Percentiles rank a stretch among this genome's conserved stretches.
phyloP scores from a whole-genome alignment of 2,888 invertebrate species.

The Aphrophora alni region DNA sequence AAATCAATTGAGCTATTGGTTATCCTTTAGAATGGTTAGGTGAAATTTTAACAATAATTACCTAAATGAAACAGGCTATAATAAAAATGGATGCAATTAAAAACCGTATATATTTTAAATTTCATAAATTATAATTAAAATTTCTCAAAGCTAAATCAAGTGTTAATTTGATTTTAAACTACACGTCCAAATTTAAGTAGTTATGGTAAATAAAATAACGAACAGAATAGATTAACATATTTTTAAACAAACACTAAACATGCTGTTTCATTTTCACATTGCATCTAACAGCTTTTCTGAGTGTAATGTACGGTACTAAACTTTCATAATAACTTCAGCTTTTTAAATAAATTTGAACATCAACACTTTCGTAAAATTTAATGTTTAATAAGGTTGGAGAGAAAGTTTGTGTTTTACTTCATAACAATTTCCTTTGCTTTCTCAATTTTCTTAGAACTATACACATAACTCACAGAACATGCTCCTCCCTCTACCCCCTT shows the following conservation, averaged over 20 bases:
- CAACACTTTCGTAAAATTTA: not conserved
- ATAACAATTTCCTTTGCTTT: not conserved
- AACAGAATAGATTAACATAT: not conserved
- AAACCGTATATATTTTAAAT: too few relatives aligned
- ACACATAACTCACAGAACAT: not conserved
- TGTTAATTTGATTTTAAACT: too few relatives aligned
- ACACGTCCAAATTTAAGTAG: too few relatives aligned
- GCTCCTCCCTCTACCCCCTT: not conserved
- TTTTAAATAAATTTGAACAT: not conserved
- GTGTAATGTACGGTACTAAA: not conserved
- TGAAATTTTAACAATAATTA: too few relatives aligned
- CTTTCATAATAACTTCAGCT: not conserved
- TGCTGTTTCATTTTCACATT: not conserved
- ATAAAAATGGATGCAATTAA: too few relatives aligned
- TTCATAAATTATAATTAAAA: too few relatives aligned
- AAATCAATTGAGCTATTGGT: too few relatives aligned
- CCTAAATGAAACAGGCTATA: too few relatives aligned
- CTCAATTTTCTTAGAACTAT: not conserved
- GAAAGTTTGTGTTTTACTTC: not conserved
- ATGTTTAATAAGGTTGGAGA: not conserved
- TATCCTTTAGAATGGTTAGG: too few relatives aligned
- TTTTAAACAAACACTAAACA: not conserved
- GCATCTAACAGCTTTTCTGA: not conserved
- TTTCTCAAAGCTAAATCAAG: too few relatives aligned
- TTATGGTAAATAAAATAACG: not conserved